Base-by-base conservation (phyloP, 2,797 vertebrate species). In the Gadopsis marmoratus region DNA sequence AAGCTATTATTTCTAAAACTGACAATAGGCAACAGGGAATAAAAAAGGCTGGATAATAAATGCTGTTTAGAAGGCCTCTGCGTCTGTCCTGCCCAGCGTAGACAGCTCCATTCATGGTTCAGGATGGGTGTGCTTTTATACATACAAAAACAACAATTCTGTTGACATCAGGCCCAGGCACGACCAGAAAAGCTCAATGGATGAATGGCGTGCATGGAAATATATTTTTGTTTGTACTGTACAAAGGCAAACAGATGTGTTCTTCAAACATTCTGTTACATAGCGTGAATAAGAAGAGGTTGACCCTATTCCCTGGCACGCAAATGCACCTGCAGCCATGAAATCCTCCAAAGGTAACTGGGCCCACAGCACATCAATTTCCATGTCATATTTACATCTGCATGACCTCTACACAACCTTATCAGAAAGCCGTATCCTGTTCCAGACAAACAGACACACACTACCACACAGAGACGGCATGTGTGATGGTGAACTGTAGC, bases 351-450 rank as follows among this genome's bases (percentile, higher is more conserved):
- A 69, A 77, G 75, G 66, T 69, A 74, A 74, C 78, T 26, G 14
- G 61, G 60, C 71, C 23, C 51, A 63, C 54, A 61, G 50, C 77
- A 4, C 87, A 91, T 92, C 84, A 88, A 84, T 88, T 89, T 86
- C 86, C 68, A 84, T 83, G 85, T 84, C 66, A 73, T 84, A 88
- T 85, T 87, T 84, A 88, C 87, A 88, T 83, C 82, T 75, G 60
- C 71, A 60, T 80, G 84, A 88, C 89, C 89, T 88, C 89, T 35
- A 63, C 59, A 65, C 73, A 81, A 83, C 86, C 86, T 87, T 83
- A 89, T 89, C 88, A 86, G 77, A 66, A 74, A 79, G 76, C 77
- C 51, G 63, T 67, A 83, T 84, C 74, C 55, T 54, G 47, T 50
- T 69, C 60, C 35, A 78, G 68, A 84, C 74, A 86, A 82, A 85